Conservation (phyloP, 2,888 invertebrate genomes). For the Eretmocerus hayati region DNA sequence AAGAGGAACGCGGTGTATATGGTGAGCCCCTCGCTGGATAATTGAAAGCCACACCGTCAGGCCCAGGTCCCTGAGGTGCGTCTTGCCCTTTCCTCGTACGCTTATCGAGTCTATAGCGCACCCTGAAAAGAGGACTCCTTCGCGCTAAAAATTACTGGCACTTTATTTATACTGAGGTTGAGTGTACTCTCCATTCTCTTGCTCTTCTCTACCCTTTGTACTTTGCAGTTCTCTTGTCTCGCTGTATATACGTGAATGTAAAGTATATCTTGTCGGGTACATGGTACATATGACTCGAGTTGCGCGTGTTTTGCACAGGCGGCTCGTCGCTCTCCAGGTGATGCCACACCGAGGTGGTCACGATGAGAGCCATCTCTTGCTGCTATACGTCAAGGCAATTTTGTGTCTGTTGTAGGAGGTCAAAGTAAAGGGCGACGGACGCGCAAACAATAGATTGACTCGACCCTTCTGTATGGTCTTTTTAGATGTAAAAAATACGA, state of each 20-base stretch:
- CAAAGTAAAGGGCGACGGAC: neutral
- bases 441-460: slow-evolving; percentile 14
- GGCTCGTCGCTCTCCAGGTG: slow-evolving; percentile 4
- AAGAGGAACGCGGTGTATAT: no score
- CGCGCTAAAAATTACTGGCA: slow-evolving; percentile 22
- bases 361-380: slow-evolving; percentile 10
- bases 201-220: slow-evolving; percentile 5
- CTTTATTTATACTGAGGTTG: slow-evolving; percentile 23
- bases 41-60: slow-evolving; percentile 20
- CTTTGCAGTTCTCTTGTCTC: no score
- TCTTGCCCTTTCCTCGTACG: neutral
- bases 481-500: slow-evolving; percentile 8
- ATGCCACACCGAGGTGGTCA: slow-evolving; percentile 6
- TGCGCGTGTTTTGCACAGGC: no score
- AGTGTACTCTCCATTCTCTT: slow-evolving; percentile 7
- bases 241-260: no score
- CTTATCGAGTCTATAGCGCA: neutral
- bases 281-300: no score
- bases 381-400: neutral
- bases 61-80: neutral
- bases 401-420: neutral
- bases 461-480: no score
- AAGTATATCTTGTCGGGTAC: no score
- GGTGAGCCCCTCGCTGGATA: slow-evolving; percentile 20
- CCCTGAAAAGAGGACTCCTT: slow-evolving; percentile 18